phyloP scores from a whole-genome alignment of 1,140 invertebrate genomes.

The Drosophila jambulina region DNA sequence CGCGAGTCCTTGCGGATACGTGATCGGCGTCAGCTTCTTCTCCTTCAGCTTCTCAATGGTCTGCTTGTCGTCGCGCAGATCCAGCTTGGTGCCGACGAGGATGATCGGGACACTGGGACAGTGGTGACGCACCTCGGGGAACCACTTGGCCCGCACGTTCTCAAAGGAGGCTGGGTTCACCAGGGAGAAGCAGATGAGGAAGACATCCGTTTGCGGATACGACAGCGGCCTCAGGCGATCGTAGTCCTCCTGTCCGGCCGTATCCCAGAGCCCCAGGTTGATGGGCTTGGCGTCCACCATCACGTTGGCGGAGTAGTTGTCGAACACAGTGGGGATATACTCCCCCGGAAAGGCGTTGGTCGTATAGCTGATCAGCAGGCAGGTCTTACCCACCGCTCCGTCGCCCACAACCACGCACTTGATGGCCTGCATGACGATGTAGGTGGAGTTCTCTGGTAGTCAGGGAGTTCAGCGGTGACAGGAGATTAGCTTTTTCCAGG shows the following conservation, averaged over 20 bases:
- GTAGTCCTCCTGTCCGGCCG: constrained; percentile 97
- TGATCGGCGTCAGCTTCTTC: constrained; percentile 98
- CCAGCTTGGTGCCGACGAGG: constrained; percentile 94
- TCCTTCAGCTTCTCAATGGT: constrained; percentile 99
- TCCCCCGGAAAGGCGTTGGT: constrained; percentile 98
- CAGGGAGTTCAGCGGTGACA: not conserved
- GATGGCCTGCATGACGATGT: constrained; percentile 95
- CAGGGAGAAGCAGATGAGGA: constrained; percentile 98
- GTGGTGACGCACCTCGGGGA: constrained; percentile 95
- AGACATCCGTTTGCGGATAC: constrained; percentile 99
- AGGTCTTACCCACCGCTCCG: constrained; percentile 98
- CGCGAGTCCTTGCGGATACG: constrained; percentile 97
- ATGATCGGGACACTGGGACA: constrained; percentile 96
- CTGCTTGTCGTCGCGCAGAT: constrained; percentile 98
- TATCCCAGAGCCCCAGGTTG: constrained; percentile 97
- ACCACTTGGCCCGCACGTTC: constrained; percentile 99
- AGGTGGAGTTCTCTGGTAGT: constrained; percentile 31
- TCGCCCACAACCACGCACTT: constrained; percentile 98
- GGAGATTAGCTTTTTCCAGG: not conserved
- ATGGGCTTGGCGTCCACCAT: constrained; percentile 99
- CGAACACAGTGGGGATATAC: constrained; percentile 98
- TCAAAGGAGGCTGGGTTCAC: constrained; percentile 99
- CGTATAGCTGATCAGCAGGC: constrained; percentile 97
- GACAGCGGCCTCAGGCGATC: constrained; percentile 97
- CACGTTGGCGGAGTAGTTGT: constrained; percentile 99